Evolutionary conservation across 2,888 invertebrate genomes (phyloP).

Genomic region (Dioctria rufipes): DNA sequence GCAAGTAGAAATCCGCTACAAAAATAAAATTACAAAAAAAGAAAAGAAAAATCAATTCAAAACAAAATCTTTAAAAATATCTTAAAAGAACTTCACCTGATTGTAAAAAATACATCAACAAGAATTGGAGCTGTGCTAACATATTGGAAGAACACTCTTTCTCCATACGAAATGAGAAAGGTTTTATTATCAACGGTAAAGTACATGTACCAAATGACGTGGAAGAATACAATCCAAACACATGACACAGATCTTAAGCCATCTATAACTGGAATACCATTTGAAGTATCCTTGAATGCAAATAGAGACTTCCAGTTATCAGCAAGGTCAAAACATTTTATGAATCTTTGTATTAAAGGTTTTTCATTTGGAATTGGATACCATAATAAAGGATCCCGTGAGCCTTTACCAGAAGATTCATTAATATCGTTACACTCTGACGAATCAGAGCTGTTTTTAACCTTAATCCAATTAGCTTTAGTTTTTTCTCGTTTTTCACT

Average conservation of each 20-base stretch:
- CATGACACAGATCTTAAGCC: slow-evolving; percentile 70
- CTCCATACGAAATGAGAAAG: slow-evolving; percentile 68
- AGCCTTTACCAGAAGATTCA: neutral
- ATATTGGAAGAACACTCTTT: slow-evolving; percentile 69
- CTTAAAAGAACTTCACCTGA: slow-evolving; percentile 64
- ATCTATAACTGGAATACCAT: slow-evolving; percentile 69
- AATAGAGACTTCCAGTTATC: slow-evolving; percentile 66
- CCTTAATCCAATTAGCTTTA: neutral
- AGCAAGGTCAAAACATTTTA: slow-evolving; percentile 68
- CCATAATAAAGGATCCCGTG: slow-evolving; percentile 26
- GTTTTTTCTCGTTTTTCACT: neutral
- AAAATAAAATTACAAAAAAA: slow-evolving; percentile 40
- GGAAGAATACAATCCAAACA: slow-evolving; percentile 70
- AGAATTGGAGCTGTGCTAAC: slow-evolving; percentile 70
- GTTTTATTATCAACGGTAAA: slow-evolving; percentile 70
- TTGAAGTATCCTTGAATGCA: slow-evolving; percentile 62
- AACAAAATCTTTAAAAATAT: neutral
- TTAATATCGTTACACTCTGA: neutral
- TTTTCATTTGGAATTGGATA: slow-evolving; percentile 43
- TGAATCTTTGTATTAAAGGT: slow-evolving; percentile 60
- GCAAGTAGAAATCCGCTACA: slow-evolving; percentile 69
- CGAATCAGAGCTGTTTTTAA: neutral
- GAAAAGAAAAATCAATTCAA: neutral
- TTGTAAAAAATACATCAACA: slow-evolving; percentile 70
- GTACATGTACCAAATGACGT: slow-evolving; percentile 71